Conservation (phyloP, 1,140 invertebrate species). For the Acromyrmex echinatior region DNA sequence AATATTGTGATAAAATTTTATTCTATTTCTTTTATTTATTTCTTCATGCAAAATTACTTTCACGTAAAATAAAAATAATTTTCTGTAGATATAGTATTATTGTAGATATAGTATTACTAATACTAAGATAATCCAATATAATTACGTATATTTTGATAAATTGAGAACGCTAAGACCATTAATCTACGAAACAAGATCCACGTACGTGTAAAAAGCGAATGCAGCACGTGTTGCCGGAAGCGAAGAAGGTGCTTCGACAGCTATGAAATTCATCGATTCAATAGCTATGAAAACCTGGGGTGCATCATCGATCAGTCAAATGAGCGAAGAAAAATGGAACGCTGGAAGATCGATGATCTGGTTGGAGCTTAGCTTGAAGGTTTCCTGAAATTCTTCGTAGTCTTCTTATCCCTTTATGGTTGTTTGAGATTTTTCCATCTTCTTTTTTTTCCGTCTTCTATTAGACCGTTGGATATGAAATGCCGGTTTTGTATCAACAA, state of each 20-base stretch:
- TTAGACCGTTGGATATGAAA: constrained; percentile 26
- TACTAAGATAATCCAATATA: background rate
- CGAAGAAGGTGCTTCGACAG: constrained; percentile 38
- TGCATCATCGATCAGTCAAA: constrained; percentile 50
- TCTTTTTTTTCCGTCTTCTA: background rate
- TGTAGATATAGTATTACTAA: background rate
- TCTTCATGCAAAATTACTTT: background rate
- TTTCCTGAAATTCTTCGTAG: constrained; percentile 28
- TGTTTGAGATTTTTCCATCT: constrained; percentile 22
- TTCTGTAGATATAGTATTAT: background rate
- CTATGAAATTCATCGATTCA: constrained; percentile 54
- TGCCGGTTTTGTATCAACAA: constrained; percentile 16
- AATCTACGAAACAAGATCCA: constrained; percentile 25
- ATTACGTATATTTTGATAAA: constrained; percentile 18
- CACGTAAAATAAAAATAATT: background rate
- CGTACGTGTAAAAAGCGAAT: constrained; percentile 14
- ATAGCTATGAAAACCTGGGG: constrained; percentile 46
- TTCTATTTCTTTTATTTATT: background rate
- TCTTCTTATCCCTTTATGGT: constrained; percentile 14
- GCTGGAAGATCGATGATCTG: constrained; percentile 43
- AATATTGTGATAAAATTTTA: background rate
- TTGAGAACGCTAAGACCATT: constrained; percentile 17
- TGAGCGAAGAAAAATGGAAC: constrained; percentile 44
- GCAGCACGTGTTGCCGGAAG: constrained; percentile 37
- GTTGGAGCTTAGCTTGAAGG: constrained; percentile 23